Evolutionary conservation across 2,888 invertebrate genomes (phyloP).

Genomic region (Epirrita christyi): DNA sequence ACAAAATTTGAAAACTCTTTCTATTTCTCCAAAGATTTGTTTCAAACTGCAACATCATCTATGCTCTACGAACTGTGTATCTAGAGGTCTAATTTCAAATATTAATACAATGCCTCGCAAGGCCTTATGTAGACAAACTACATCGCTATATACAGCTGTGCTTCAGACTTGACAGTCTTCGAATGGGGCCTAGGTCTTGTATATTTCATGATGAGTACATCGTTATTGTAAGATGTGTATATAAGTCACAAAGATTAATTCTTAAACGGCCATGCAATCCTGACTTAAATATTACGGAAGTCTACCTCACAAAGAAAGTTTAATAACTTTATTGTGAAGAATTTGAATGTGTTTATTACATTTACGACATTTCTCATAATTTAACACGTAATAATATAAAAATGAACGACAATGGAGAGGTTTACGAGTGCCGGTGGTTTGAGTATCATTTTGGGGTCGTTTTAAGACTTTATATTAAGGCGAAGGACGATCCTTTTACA

Average conservation of each 20-base stretch:
- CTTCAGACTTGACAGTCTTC: too few species aligned
- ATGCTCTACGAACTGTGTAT: too few species aligned
- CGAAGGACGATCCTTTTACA: conserved; percentile 27
- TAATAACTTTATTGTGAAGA: conserved; percentile 28
- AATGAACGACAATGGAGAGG: conserved; percentile 47
- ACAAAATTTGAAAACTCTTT: too few species aligned
- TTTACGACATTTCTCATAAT: conserved; percentile 42
- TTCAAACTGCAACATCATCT: too few species aligned
- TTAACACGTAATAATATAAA: conserved; percentile 66
- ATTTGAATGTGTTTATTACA: conserved; percentile 33
- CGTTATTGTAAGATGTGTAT: too few species aligned
- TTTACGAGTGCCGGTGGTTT: conserved; percentile 58
- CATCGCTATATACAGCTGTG: too few species aligned
- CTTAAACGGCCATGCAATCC: not conserved
- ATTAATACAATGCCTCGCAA: too few species aligned
- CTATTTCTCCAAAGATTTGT: too few species aligned
- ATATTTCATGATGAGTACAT: too few species aligned
- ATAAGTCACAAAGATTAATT: not conserved
- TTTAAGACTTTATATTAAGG: conserved; percentile 51
- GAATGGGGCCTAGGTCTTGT: too few species aligned
- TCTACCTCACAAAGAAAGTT: conserved; percentile 27
- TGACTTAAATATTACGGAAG: not conserved
- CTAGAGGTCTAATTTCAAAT: too few species aligned
- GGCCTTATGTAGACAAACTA: too few species aligned
- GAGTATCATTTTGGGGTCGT: conserved; percentile 51